Conservation (phyloP, 2,797 vertebrate genomes). For the Enoplosus armatus region DNA sequence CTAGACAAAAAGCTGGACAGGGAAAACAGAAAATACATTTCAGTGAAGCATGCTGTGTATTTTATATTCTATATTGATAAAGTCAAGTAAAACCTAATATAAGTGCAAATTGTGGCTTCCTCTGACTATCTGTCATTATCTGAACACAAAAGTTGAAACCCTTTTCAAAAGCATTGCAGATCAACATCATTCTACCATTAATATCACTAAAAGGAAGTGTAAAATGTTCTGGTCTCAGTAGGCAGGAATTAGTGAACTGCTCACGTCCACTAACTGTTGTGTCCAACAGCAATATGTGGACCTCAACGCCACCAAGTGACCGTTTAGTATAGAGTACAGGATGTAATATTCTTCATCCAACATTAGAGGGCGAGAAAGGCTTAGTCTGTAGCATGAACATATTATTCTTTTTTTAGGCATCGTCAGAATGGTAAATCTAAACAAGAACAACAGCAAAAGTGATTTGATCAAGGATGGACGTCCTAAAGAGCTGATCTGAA, state of each 20-base stretch:
- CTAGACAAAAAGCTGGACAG: not conserved
- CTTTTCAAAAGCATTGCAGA: not conserved
- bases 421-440: not conserved
- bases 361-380: conserved; percentile 68
- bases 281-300: conserved; percentile 17
- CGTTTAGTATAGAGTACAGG: not conserved
- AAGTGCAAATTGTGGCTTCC: not conserved
- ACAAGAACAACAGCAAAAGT: not conserved
- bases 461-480: not conserved
- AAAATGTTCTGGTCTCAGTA: not conserved
- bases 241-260: not conserved
- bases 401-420: not conserved
- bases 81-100: no score
- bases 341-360: conserved; percentile 49
- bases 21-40: not conserved
- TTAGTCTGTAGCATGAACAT: conserved; percentile 3
- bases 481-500: not conserved
- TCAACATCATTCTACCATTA: no score
- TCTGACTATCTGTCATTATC: not conserved
- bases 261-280: not conserved
- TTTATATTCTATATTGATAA: not conserved
- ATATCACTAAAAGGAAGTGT: not conserved
- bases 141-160: no score
- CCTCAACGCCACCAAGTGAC: conserved; percentile 62
- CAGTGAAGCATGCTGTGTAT: not conserved